Evolutionary conservation across 2,113 vertebrate species (phyloP).

Genomic region (Arothron firmamentum): DNA sequence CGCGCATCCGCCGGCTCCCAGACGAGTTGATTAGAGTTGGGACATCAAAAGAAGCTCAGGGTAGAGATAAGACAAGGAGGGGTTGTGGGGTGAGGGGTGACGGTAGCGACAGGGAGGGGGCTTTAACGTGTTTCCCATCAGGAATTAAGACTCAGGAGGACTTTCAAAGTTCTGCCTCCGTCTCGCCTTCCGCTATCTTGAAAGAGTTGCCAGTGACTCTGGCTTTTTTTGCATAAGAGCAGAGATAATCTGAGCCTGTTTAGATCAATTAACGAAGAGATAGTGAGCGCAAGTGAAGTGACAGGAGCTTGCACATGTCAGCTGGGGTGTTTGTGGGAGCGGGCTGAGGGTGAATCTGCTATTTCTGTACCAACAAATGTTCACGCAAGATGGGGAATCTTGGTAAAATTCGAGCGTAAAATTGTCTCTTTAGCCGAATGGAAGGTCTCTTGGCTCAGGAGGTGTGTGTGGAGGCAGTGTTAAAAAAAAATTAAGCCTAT

Average conservation of each 20-base stretch:
- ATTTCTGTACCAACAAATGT: background rate
- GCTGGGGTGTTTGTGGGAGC: background rate
- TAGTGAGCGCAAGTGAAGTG: conserved; percentile 31
- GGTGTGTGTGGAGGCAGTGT: background rate
- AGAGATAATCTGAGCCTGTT: conserved; percentile 52
- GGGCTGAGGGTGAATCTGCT: background rate
- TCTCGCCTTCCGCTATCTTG: conserved; percentile 54
- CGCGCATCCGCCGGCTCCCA: conserved; percentile 51
- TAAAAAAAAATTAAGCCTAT: no score
- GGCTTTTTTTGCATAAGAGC: conserved; percentile 47
- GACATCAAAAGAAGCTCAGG: conserved; percentile 71
- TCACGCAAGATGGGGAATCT: background rate
- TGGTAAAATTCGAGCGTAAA: background rate
- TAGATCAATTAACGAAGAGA: conserved; percentile 59
- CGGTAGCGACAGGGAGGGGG: conserved; percentile 12
- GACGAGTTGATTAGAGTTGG: conserved; percentile 70
- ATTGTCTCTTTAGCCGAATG: background rate
- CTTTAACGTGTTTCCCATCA: conserved; percentile 48
- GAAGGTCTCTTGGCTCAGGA: background rate
- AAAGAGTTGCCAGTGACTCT: conserved; percentile 46
- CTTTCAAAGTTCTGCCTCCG: conserved; percentile 61
- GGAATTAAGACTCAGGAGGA: conserved; percentile 54
- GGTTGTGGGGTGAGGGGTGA: conserved; percentile 7
- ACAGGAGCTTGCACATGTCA: conserved; percentile 31
- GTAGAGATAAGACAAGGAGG: conserved; percentile 47